Conservation (phyloP, 2,797 vertebrate species). For the Labroides dimidiatus region DNA sequence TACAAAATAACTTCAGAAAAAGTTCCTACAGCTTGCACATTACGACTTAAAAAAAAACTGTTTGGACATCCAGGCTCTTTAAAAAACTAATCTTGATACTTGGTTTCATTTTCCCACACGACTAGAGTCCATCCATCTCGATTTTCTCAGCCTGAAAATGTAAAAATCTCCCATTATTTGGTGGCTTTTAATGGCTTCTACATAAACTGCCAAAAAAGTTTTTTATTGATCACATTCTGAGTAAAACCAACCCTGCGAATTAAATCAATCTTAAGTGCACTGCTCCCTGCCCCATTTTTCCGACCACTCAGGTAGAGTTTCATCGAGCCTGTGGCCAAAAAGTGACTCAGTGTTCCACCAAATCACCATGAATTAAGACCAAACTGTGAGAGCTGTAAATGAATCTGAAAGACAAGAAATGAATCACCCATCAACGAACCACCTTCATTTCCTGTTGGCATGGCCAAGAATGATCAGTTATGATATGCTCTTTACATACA, state of each 20-base stretch:
- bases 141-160: background rate
- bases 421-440: constrained; percentile 62
- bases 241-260: constrained; percentile 23
- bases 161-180: constrained; percentile 18
- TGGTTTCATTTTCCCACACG: background rate
- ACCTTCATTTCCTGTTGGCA: constrained; percentile 63
- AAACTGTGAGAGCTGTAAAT: constrained; percentile 56
- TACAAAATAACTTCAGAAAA: background rate
- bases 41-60: too few species aligned
- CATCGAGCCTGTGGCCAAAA: constrained; percentile 50
- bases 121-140: background rate
- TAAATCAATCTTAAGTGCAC: constrained; percentile 53
- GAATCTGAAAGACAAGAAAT: constrained; percentile 60
- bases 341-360: constrained; percentile 64
- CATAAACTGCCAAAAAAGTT: constrained; percentile 14
- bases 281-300: constrained; percentile 36
- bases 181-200: constrained; percentile 2
- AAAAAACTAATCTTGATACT: background rate
- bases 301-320: constrained; percentile 55
- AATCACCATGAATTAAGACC: constrained; percentile 59
- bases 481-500: background rate
- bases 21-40: background rate
- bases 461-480: constrained; percentile 18
- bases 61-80: background rate
- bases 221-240: constrained; percentile 30